phyloP scores from a whole-genome alignment of 1,140 invertebrate species.

The Drosophila ercepeae region DNA sequence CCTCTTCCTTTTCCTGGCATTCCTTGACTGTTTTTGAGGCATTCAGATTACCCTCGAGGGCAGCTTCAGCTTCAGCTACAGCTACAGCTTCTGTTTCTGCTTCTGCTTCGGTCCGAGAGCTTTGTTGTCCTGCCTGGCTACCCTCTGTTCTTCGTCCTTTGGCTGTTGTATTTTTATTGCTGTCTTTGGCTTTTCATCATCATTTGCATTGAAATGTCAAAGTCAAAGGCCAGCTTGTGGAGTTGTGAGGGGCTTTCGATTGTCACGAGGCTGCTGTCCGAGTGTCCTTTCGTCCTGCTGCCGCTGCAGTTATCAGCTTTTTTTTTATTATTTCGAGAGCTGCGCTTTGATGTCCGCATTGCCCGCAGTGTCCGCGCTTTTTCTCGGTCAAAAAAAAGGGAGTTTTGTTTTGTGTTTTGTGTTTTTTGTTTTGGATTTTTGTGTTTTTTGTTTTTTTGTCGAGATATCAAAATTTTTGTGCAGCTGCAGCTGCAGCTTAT shows the following conservation, averaged over 20 bases:
- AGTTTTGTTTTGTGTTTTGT: constrained; percentile 8
- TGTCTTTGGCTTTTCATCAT: constrained; percentile 80
- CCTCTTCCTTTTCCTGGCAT: constrained; percentile 36
- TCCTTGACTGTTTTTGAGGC: constrained; percentile 44
- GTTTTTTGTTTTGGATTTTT: constrained; percentile 7
- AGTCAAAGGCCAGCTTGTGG: constrained; percentile 56
- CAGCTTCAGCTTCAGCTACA: constrained; percentile 53
- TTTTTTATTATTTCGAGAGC: constrained; percentile 4
- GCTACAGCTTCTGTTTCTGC: constrained; percentile 56
- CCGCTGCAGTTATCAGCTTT: constrained; percentile 38
- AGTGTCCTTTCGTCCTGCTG: constrained; percentile 17
- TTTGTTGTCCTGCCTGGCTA: constrained; percentile 57
- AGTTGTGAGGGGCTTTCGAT: constrained; percentile 38
- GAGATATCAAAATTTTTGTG: neutral
- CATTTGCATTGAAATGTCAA: constrained; percentile 80
- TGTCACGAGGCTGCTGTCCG: constrained; percentile 40
- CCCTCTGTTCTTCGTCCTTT: constrained; percentile 8
- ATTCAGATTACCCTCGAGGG: constrained; percentile 73
- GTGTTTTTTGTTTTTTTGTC: neutral
- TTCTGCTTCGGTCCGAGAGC: constrained; percentile 20
- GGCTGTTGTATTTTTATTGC: constrained; percentile 54
- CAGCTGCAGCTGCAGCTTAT: constrained; percentile 75
- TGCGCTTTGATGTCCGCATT: constrained; percentile 44
- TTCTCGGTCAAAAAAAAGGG: constrained; percentile 9
- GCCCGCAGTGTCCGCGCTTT: constrained; percentile 47